Conservation (phyloP, 2,888 invertebrate genomes). For the Caenorhabditis virilis region DNA sequence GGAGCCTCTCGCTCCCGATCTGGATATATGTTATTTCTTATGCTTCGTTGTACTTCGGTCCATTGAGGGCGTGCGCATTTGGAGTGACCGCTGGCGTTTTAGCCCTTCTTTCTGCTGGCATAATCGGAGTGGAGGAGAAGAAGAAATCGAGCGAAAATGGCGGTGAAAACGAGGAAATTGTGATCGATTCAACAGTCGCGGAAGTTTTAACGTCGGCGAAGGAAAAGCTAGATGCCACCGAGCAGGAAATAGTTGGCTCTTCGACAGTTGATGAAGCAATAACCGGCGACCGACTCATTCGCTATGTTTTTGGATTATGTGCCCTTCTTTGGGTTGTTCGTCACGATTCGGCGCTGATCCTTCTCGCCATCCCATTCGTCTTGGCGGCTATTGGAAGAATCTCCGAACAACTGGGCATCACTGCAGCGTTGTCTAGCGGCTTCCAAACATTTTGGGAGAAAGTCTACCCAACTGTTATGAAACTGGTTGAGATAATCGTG, state of each 20-base stretch:
- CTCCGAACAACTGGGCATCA: conserved; percentile 54
- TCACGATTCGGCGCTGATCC: conserved; percentile 58
- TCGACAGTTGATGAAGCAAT: conserved; percentile 44
- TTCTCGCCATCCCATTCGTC: conserved; percentile 57
- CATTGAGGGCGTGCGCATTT: conserved; percentile 62
- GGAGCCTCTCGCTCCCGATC: conserved; percentile 65
- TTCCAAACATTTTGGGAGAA: conserved; percentile 39
- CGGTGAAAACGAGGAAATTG: conserved; percentile 14
- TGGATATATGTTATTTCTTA: conserved; percentile 64
- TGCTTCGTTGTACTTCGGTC: conserved; percentile 58
- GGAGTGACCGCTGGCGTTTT: conserved; percentile 52
- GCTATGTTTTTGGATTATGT: conserved; percentile 50
- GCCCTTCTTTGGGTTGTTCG: conserved; percentile 60
- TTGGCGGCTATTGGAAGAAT: conserved; percentile 46
- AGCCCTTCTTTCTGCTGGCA: conserved; percentile 56
- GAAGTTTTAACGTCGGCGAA: conserved; percentile 22
- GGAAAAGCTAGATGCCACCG: conserved; percentile 27
- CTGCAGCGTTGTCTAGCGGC: conserved; percentile 26
- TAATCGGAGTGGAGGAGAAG: conserved; percentile 36
- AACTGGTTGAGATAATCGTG: conserved; percentile 61
- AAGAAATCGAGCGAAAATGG: not conserved
- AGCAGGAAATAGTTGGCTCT: conserved; percentile 12
- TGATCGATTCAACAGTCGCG: conserved; percentile 13
- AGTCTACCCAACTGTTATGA: conserved; percentile 38
- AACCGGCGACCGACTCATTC: conserved; percentile 44